phyloP scores from a whole-genome alignment of 1,140 invertebrate genomes.

The Ceratina calcarata region DNA sequence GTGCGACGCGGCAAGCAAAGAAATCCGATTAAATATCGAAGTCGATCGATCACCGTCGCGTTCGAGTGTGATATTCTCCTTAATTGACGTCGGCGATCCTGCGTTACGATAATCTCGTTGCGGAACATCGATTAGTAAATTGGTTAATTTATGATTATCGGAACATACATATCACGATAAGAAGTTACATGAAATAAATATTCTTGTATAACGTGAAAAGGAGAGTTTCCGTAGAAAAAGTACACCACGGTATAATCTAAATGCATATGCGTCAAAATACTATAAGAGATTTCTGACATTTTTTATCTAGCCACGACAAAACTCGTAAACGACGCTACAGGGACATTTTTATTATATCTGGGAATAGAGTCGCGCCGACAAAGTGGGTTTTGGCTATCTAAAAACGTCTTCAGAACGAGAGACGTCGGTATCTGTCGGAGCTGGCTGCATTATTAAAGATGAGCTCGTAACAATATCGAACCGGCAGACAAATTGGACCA shows the following conservation, averaged over 20 bases:
- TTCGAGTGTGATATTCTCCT: background rate
- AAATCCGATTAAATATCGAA: background rate
- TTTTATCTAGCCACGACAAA: background rate
- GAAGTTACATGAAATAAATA: too few species aligned
- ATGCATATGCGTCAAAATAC: background rate
- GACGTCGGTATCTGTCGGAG: conserved; percentile 41
- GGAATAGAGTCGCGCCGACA: background rate
- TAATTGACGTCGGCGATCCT: conserved; percentile 11
- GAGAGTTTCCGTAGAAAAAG: too few species aligned
- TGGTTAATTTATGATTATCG: background rate
- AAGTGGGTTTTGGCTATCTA: conserved; percentile 25
- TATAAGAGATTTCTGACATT: background rate
- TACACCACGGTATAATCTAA: too few species aligned
- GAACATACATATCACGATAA: too few species aligned
- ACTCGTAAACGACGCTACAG: background rate
- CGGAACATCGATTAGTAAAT: background rate
- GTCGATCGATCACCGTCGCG: conserved; percentile 17
- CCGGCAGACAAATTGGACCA: conserved; percentile 80
- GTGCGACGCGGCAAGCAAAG: background rate
- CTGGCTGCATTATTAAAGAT: conserved; percentile 77
- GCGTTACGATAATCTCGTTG: background rate
- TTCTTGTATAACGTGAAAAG: background rate
- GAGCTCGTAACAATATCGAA: conserved; percentile 80
- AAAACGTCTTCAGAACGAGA: conserved; percentile 7
- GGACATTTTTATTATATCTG: background rate